Evolutionary conservation across 2,113 vertebrate species (phyloP), one percentile per base, ranked within the genome.

Genomic region (Tauraco erythrolophus): DNA sequence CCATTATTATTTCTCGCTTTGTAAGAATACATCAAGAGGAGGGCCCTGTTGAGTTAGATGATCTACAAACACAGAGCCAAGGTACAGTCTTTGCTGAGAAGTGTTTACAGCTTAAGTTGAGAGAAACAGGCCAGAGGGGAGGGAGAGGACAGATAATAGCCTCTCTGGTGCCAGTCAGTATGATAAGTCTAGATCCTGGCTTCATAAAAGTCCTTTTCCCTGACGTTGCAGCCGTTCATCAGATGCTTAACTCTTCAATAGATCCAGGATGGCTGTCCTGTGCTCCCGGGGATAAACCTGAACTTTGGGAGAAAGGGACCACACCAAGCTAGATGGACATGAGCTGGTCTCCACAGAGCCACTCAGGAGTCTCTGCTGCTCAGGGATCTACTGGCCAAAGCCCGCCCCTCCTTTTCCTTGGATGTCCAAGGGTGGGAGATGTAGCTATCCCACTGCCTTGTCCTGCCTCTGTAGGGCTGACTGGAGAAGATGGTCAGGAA

Each of bases 1-100:
- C 66, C 50, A 19, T 87, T 87, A 41, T 60, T 92, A 65, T 72
- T 92, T 76, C 70, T 76, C 89, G 28, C 37, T 91, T 82, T 89
- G 41, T n/a, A 89, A 72, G 45, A 85, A 71, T 60, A 54, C 39
- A 79, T 57, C 74, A 54, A 66, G 37, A 77, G n/a, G 56, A 81
- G 41, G 10, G 5, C 19, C 16, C 46, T 66, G 35, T 33, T 61
- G 74, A 69, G 61, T 70, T 54, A 66, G 53, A 39, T 37, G 46
- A 48, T 56, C 33, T 71, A 41, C 46, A 78, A 81, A 81, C 14
- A 46, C 4, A 33, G 7, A 77, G 57, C 5, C 22, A 58, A 79
- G 33, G 19, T 60, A 10, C 1, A 4, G 31, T 72, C 18, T 80
- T 35, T 88, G 41, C n/a, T 89, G 89, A 69, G 76, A 89, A 25